Percentiles rank a stretch among this genome's conserved stretches.
Evolutionary conservation across 2,113 vertebrate genomes (phyloP).

Genomic region (Dicerorhinus sumatrensis): DNA sequence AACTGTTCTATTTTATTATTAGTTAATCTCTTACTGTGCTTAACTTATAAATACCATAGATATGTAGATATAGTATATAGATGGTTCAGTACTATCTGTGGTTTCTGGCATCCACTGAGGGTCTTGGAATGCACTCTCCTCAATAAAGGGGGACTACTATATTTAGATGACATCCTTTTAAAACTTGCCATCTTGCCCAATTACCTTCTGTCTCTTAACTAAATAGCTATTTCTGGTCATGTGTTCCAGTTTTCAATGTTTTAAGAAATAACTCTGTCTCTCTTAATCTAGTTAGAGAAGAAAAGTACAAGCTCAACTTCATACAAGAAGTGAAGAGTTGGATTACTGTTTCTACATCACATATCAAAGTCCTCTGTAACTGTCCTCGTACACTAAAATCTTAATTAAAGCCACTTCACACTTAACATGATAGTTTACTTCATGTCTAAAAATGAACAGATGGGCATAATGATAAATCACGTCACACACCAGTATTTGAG

Average conservation of each 20-base stretch:
- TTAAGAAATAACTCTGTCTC: background rate
- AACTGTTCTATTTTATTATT: too few species aligned
- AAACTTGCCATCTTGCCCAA: background rate
- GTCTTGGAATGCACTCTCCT: too few species aligned
- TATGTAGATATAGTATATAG: too few species aligned
- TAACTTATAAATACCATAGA: too few species aligned
- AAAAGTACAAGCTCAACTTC: background rate
- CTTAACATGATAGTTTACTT: background rate
- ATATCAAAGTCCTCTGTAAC: background rate
- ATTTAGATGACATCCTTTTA: too few species aligned
- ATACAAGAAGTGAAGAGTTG: background rate
- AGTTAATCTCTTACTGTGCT: too few species aligned
- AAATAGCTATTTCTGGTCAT: background rate
- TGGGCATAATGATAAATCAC: background rate
- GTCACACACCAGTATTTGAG: background rate
- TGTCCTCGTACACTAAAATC: background rate
- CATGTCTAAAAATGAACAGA: background rate
- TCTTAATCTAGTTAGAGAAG: background rate
- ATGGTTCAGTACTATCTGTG: too few species aligned
- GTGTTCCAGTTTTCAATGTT: background rate
- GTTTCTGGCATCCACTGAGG: too few species aligned
- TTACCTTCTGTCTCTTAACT: background rate
- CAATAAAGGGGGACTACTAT: too few species aligned
- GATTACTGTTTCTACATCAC: background rate
- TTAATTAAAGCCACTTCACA: conserved; percentile 26